These are phyloP conservation scores for Emys orbicularis DNA, from an alignment of 2,797 vertebrate species.

Conservation along the genomic window DNA sequence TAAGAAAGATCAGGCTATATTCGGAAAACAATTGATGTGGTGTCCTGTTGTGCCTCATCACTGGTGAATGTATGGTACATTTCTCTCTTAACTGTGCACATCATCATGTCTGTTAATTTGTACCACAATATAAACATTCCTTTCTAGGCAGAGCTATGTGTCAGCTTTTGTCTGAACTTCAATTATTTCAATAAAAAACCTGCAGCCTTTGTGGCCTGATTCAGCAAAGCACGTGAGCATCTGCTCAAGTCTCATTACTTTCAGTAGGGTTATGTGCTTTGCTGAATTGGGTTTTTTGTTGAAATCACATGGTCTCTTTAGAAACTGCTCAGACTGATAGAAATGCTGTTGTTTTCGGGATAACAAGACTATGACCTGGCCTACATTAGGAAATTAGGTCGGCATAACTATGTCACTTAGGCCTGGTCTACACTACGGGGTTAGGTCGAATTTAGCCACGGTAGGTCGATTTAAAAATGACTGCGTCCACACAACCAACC, in stretches of 20 bases:
- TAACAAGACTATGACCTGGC: not conserved
- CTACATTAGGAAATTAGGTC: not conserved
- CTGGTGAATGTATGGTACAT: accelerated
- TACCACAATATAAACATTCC: not conserved
- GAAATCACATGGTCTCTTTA: not conserved
- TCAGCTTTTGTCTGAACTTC: not conserved
- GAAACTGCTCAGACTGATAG: not conserved
- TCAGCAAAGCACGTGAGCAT: not conserved
- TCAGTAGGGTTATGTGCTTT: not conserved
- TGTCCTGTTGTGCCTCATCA: not conserved
- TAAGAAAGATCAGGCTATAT: not conserved
- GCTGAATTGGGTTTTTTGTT: not conserved
- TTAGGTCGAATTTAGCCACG: too few relatives aligned
- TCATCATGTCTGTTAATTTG: not conserved
- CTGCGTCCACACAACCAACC: too few relatives aligned
- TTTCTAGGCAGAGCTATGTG: not conserved
- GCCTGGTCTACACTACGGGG: too few relatives aligned
- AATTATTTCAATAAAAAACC: not conserved
- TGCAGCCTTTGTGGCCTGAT: not conserved
- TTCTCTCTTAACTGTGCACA: not conserved
- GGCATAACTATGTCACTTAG: too few relatives aligned
- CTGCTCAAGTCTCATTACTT: not conserved
- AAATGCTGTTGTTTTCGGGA: not conserved
- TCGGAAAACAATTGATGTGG: not conserved
- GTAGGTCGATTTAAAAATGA: too few relatives aligned